Base-by-base conservation (phyloP, 2,797 vertebrate species). In the Phylloscopus collybita region DNA sequence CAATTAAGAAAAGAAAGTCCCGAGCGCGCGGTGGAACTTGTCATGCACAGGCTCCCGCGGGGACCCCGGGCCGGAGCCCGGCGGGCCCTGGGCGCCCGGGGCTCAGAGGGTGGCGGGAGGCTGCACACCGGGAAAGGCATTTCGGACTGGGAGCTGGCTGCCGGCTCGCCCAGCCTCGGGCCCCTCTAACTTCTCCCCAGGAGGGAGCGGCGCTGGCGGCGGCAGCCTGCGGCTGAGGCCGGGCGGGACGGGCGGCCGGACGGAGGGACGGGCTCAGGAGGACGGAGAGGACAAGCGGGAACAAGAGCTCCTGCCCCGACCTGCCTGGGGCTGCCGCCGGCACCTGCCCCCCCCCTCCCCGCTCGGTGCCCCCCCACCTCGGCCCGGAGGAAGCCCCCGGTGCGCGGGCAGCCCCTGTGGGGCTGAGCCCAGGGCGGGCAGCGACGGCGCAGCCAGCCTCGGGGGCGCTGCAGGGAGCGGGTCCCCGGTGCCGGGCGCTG, bases 1-100 rank as follows among this genome's bases (percentile, higher is more conserved):
- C 93, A 95, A 97, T 96, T 96, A 96, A 86, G 85, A 17, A 30
- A 70, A 79, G 76, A 91, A 95, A 96, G 91, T 95, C 60, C 61
- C 3, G 50, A 15, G 62, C 2, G 42, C 8, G 10, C 57, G 1
- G 69, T 62, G 16, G 51, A 95, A 94, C 73, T 88, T 92, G 19
- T 74, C 80, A 13, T 10, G 54, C 32, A 6, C 17, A 1, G 62
- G 45, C 13, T 66, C 72, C 73, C 30, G 22, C 15, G 21, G 91
- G 90, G 56, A 40, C 25, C 47, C 62, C 8, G 69, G 66, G 17
- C 61, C 18, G 40, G 38, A 60, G 34, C 45, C 54, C 5, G 17
- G 6, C 10, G 80, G 16, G 87, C 29, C 38, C 49, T 7, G 9
- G n/a, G 49, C 3, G 7, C 71, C 36, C 11, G 25, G 16, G 13